Evolutionary conservation across 2,113 vertebrate species (phyloP).

Genomic region (Hemiprocne comata): DNA sequence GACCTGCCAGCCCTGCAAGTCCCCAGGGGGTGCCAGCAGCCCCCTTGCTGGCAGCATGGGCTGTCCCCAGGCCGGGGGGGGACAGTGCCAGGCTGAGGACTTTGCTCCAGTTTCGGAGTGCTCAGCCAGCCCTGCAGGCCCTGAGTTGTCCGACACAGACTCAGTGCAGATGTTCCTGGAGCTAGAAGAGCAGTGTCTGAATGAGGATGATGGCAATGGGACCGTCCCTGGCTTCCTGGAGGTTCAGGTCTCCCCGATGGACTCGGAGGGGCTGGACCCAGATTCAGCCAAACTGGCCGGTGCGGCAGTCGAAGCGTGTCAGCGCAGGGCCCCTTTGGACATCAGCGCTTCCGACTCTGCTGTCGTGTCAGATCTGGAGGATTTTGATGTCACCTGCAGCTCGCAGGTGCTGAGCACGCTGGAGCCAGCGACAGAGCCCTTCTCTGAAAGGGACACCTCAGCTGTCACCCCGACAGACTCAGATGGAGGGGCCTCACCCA

Average conservation of each 20-base stretch:
- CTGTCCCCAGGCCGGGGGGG: background rate
- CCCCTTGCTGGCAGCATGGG: background rate
- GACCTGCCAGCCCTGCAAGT: background rate
- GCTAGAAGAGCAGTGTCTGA: slow-evolving; percentile 90
- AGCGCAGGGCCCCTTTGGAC: slow-evolving; percentile 11
- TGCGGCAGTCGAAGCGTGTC: slow-evolving; percentile 4
- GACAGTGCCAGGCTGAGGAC: slow-evolving; percentile 39
- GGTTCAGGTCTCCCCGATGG: background rate
- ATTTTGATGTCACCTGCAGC: slow-evolving; percentile 70
- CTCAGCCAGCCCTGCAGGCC: background rate
- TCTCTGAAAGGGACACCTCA: slow-evolving; percentile 55
- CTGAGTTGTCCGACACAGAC: slow-evolving; percentile 81
- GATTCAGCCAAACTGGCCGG: slow-evolving; percentile 18
- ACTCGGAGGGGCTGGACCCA: slow-evolving; percentile 36
- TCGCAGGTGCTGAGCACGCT: slow-evolving; percentile 69
- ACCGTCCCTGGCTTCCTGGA: slow-evolving; percentile 41
- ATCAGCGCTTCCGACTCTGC: slow-evolving; percentile 56
- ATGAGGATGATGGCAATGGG: slow-evolving; percentile 65
- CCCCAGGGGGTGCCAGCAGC: background rate
- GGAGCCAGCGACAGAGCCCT: slow-evolving; percentile 60
- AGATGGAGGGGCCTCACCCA: slow-evolving; percentile 64
- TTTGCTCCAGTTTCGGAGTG: slow-evolving; percentile 13
- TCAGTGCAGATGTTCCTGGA: slow-evolving; percentile 95
- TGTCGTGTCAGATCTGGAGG: slow-evolving; percentile 57
- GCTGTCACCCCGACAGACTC: slow-evolving; percentile 55